Evolutionary conservation across 2,888 invertebrate genomes (phyloP).

Genomic region (Drosophila niveifrons): DNA sequence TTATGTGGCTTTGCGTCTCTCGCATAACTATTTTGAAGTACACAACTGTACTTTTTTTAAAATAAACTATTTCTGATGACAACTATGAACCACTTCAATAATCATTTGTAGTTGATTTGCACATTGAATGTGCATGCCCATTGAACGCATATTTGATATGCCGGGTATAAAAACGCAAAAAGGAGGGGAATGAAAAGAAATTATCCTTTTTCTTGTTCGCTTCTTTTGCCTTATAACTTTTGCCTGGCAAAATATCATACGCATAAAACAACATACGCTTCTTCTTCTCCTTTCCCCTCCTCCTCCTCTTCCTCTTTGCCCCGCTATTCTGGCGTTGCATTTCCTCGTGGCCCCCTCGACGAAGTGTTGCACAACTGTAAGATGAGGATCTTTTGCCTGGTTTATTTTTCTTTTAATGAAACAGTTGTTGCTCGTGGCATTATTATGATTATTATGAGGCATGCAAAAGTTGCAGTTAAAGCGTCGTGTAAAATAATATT

Average conservation of each 20-base stretch:
- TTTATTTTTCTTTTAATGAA: conserved; percentile 79
- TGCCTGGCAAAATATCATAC: conserved; percentile 77
- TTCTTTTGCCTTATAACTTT: conserved; percentile 68
- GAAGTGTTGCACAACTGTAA: background rate
- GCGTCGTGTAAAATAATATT: conserved; percentile 81
- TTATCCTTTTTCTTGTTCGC: conserved; percentile 59
- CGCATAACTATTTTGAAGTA: too few species aligned
- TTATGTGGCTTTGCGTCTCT: too few species aligned
- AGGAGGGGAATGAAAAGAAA: conserved; percentile 32
- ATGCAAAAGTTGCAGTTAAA: conserved; percentile 80
- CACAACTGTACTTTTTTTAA: too few species aligned
- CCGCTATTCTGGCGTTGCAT: too few species aligned
- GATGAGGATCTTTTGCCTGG: conserved; percentile 32
- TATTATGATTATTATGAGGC: conserved; percentile 81
- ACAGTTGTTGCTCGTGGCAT: conserved; percentile 77
- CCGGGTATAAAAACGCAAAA: conserved; percentile 2
- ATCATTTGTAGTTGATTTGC: background rate
- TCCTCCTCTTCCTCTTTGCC: background rate
- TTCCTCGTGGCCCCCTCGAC: background rate
- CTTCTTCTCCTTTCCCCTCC: background rate
- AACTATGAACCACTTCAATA: too few species aligned
- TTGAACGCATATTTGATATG: background rate
- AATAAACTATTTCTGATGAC: too few species aligned
- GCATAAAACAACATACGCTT: conserved; percentile 76
- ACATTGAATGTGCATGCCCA: background rate